Evolutionary conservation across 2,113 vertebrate genomes (phyloP), one percentile per base, ranked within the genome.

Genomic region (Nothocercus julius): DNA sequence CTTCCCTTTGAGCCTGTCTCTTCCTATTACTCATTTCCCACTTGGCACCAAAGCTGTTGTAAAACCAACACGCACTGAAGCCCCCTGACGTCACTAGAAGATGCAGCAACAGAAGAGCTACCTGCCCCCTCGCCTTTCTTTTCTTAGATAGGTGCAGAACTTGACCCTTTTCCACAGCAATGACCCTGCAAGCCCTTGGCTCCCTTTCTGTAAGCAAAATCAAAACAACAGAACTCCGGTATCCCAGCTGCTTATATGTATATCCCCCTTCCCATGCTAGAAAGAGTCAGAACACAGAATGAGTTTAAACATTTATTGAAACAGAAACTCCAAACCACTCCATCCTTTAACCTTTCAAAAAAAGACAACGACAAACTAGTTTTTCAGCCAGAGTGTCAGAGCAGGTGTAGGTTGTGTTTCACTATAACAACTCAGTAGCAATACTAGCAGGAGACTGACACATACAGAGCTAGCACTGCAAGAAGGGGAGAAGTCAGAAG

Each of bases 291-390:
- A 72, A 91, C 22, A 77, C n/a, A 59, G 44, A 78, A 58, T 86
- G 76, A 97, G 82, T 97, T 98, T 96, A 97, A 97, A 97, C 87
- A 91, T 98, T 98, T 98, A 98, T 98, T 98, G 97, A 97, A 98
- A 98, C 97, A 97, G 96, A 97, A 98, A 98, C 88, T 97, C 96
- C 98, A 98, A 98, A 98, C 96, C 98, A 98, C 96, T 97, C 95
- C 96, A 98, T 93, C 97, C 96, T 94, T 96, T 94, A 97, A 95
- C 91, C 95, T 97, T 97, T 95, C 96, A 97, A 95, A 97, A 91
- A 94, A 93, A 96, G 91, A 97, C 92, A 93, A 97, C 2, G 85
- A 97, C 85, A 97, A 98, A 95, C 97, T 97, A 95, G 87, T 96
- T 97, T 63, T 97, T 97, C 66, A 93, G 92, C 98, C 94, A 97